Evolutionary conservation across 2,888 invertebrate species (phyloP).

Genomic region (Diaprepes abbreviatus): DNA sequence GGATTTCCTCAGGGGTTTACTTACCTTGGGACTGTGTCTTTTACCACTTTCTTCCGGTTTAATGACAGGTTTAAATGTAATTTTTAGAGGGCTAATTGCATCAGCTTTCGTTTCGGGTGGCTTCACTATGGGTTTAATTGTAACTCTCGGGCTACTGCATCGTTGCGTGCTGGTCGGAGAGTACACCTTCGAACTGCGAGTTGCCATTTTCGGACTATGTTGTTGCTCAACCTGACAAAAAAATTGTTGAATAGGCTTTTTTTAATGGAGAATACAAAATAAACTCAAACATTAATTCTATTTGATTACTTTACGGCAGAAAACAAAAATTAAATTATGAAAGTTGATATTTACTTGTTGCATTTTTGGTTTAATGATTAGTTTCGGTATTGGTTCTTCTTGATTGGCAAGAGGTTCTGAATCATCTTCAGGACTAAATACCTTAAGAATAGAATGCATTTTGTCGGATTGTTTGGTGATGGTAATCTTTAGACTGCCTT

Average conservation of each 20-base stretch:
- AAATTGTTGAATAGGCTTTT: too few relatives aligned
- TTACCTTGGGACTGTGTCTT: slow-evolving; percentile 58
- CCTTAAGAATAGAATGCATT: slow-evolving; percentile 65
- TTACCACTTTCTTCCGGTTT: slow-evolving; percentile 59
- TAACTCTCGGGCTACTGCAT: slow-evolving; percentile 65
- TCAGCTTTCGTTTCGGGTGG: slow-evolving; percentile 54
- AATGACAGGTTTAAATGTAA: slow-evolving; percentile 68
- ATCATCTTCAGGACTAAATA: slow-evolving; percentile 61
- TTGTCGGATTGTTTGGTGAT: slow-evolving; percentile 66
- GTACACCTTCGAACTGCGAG: slow-evolving; percentile 59
- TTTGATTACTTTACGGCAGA: too few relatives aligned
- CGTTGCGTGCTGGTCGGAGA: slow-evolving; percentile 59
- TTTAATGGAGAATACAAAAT: too few relatives aligned
- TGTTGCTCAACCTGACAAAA: slow-evolving; percentile 54
- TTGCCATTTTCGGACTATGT: slow-evolving; percentile 66
- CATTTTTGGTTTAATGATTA: slow-evolving; percentile 60
- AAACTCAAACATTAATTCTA: too few relatives aligned
- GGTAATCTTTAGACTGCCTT: slow-evolving; percentile 64
- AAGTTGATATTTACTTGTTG: slow-evolving; percentile 49
- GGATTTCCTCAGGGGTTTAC: too few relatives aligned
- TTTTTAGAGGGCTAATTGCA: slow-evolving; percentile 60
- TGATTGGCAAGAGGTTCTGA: slow-evolving; percentile 48
- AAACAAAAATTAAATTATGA: neutral
- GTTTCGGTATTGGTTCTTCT: slow-evolving; percentile 60
- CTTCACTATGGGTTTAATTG: slow-evolving; percentile 65